Evolutionary conservation across 2,888 invertebrate genomes (phyloP).

Genomic region (Tenthredo mesomela): DNA sequence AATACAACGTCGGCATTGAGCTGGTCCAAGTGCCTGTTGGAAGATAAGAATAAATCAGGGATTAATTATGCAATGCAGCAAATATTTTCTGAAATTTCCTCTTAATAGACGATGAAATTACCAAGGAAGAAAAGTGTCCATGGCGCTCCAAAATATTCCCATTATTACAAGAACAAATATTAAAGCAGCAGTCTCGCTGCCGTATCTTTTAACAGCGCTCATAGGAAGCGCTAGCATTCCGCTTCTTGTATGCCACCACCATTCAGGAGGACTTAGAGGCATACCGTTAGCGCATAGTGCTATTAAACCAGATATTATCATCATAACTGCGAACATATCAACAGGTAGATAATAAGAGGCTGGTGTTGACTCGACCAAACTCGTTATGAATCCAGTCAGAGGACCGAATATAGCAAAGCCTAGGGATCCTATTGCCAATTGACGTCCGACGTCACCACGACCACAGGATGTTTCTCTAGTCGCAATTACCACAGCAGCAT

Average conservation of each 20-base stretch:
- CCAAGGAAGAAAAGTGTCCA: constrained; percentile 89
- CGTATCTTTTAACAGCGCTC: constrained; percentile 88
- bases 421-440: constrained; percentile 87
- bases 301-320: constrained; percentile 79
- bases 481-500: constrained; percentile 89
- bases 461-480: constrained; percentile 90
- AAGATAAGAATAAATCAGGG: not conserved
- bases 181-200: constrained; percentile 86
- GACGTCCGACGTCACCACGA: constrained; percentile 89
- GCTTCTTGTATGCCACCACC: constrained; percentile 93
- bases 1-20: constrained; percentile 81
- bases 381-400: constrained; percentile 77
- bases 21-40: constrained; percentile 81
- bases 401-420: constrained; percentile 87
- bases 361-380: constrained; percentile 61
- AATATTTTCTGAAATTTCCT: constrained; percentile 1
- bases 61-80: constrained; percentile 7
- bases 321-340: constrained; percentile 79
- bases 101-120: constrained; percentile 74
- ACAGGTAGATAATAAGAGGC: constrained; percentile 80
- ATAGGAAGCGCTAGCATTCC: constrained; percentile 89
- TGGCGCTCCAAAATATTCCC: constrained; percentile 89
- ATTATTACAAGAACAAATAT: constrained; percentile 85
- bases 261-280: constrained; percentile 90
- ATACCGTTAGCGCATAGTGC: constrained; percentile 79